Evolutionary conservation across 2,888 invertebrate species (phyloP), one percentile per base, ranked within the genome.

Genomic region (Aphidoletes aphidimyza): DNA sequence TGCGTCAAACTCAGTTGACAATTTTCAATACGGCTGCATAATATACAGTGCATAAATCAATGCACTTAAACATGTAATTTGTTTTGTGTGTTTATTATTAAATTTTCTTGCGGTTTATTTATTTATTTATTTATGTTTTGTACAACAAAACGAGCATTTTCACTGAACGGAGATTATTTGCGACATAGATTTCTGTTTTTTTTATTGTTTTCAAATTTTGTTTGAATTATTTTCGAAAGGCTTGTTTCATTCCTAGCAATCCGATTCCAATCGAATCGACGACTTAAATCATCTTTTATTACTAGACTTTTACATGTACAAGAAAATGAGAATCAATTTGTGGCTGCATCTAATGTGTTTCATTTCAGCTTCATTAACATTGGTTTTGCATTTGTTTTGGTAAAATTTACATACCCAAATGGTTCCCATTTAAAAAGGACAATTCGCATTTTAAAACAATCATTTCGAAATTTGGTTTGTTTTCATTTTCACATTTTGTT

Each of bases 331-430:
- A 54, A 54, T 54, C 54, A 54, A 54, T 22, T 30, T 69, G 69
- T 69, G 26, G 69, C 54, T 54, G 54, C 47, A 14, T n/a, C n/a
- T n/a, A 22, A 22, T 54, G 6, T 22, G n/a, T 3, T 54, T n/a
- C 6, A 5, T 54, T 3, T 54, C 3, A 9, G 5, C 22, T 54
- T n/a, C 6, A 22, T 54, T 54, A 9, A 19, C 42, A 42, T 47
- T 47, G n/a, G n/a, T 17, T 47, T 47, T 47, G 8, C 47, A 19
- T 14, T 17, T 9, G 11, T 42, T 54, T 54, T 54, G 54, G 54
- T 54, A 17, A 54, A 54, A 54, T 54, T 54, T 54, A 54, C 54
- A 54, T 54, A 54, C 54, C 54, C 22, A 54, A 54, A 54, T 69
- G 30, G 69, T 69, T 69, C 14, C 34, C 69, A 54, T 54, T 54